phyloP scores from a whole-genome alignment of 2,113 vertebrate genomes.

The Zosterops borbonicus region DNA sequence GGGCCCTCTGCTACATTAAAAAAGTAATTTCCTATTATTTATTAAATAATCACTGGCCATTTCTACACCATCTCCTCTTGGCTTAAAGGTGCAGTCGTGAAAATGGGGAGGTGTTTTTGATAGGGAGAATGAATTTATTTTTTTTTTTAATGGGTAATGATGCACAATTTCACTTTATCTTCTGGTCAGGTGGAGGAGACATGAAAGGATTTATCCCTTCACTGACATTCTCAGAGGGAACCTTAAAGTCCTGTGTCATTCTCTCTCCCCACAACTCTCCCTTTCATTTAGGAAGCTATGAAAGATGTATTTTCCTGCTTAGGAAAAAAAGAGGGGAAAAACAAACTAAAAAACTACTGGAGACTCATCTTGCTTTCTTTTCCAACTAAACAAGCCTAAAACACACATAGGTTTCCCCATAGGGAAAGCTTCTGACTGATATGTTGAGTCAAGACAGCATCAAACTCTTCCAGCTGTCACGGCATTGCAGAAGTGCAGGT shows the following conservation, averaged over 20 bases:
- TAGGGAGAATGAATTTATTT: background rate
- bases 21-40: background rate
- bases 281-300: background rate
- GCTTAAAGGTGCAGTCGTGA: background rate
- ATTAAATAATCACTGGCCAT: background rate
- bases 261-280: background rate
- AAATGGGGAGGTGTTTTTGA: background rate
- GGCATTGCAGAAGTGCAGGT: background rate
- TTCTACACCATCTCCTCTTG: background rate
- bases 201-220: background rate
- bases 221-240: background rate
- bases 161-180: background rate
- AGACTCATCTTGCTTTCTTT: background rate
- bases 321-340: fast-evolving
- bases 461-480: slow-evolving; percentile 12
- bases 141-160: background rate
- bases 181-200: background rate
- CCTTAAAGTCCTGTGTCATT: background rate
- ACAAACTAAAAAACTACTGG: background rate
- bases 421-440: slow-evolving; percentile 6
- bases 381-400: background rate
- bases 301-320: background rate
- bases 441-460: slow-evolving; percentile 36
- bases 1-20: background rate
- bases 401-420: background rate